Conservation (phyloP, 2,888 invertebrate genomes). For the Drosophila paramelanica region DNA sequence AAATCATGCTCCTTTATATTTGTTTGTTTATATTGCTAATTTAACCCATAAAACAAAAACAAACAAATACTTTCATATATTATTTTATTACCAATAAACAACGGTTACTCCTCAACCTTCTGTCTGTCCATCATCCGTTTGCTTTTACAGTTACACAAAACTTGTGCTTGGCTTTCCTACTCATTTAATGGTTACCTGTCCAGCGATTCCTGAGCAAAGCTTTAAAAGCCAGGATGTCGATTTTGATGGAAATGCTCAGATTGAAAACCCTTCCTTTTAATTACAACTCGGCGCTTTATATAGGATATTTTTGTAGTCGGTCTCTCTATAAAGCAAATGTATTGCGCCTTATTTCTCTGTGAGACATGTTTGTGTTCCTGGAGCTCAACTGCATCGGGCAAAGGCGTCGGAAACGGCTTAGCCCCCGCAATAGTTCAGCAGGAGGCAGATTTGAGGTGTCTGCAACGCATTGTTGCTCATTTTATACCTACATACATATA, state of each 20-base stretch:
- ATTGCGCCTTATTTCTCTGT: not conserved
- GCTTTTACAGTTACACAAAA: too few species aligned
- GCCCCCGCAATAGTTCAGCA: conserved; percentile 6
- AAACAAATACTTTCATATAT: too few species aligned
- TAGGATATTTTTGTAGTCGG: not conserved
- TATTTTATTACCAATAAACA: too few species aligned
- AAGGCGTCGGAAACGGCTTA: conserved; percentile 11
- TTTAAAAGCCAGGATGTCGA: too few species aligned
- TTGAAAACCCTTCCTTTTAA: too few species aligned
- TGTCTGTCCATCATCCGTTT: too few species aligned
- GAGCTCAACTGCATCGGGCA: not conserved
- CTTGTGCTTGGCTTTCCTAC: too few species aligned
- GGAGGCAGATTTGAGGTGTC: conserved; percentile 3
- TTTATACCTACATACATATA: not conserved
- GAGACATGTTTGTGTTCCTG: not conserved
- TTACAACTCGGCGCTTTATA: not conserved
- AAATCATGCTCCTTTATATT: conserved; percentile 25
- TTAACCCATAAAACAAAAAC: not conserved
- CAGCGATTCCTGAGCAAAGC: too few species aligned
- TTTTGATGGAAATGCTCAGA: too few species aligned
- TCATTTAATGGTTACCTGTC: too few species aligned
- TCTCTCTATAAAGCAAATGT: not conserved
- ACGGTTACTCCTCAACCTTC: too few species aligned
- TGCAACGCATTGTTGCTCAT: not conserved
- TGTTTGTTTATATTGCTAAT: conserved; percentile 20